phyloP scores from a whole-genome alignment of 1,140 invertebrate genomes.

The Drosophila bocki region DNA sequence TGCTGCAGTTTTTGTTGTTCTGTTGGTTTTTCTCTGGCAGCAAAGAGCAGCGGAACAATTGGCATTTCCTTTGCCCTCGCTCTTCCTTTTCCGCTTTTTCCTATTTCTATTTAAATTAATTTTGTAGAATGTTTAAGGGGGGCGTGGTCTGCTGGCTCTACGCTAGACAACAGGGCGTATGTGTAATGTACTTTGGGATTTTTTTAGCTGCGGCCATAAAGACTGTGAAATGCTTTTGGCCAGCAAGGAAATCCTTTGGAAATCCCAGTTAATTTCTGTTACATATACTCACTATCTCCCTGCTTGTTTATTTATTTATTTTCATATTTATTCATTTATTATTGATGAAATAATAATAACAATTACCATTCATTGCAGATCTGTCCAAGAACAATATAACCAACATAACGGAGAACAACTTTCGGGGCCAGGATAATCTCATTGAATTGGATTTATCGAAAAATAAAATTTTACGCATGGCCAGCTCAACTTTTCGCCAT shows the following conservation, averaged over 20 bases:
- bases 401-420: constrained; percentile 92
- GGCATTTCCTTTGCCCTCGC: constrained; percentile 40
- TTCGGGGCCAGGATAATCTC: constrained; percentile 90
- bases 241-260: neutral
- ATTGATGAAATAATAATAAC: constrained; percentile 3
- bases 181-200: constrained; percentile 59
- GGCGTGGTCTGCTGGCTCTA: constrained; percentile 43
- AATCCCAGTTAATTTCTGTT: neutral
- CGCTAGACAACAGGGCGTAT: constrained; percentile 72
- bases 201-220: constrained; percentile 30
- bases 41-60: constrained; percentile 51
- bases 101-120: constrained; percentile 79
- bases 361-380: constrained; percentile 84
- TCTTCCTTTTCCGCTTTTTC: constrained; percentile 23
- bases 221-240: constrained; percentile 2
- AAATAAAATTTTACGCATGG: constrained; percentile 91
- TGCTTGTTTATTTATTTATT: constrained; percentile 2
- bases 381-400: constrained; percentile 92
- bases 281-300: neutral
- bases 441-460: constrained; percentile 93
- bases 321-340: constrained; percentile 25
- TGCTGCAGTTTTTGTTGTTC: constrained; percentile 53
- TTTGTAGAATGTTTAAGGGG: constrained; percentile 60
- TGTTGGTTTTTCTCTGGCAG: constrained; percentile 4
- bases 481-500: constrained; percentile 90